A percentile compares a stretch with the other conserved stretches of the same genome.
These are phyloP conservation scores for Macrostomum cliftonense DNA, from an alignment of 2,888 invertebrate species.

Conservation along the genomic window DNA sequence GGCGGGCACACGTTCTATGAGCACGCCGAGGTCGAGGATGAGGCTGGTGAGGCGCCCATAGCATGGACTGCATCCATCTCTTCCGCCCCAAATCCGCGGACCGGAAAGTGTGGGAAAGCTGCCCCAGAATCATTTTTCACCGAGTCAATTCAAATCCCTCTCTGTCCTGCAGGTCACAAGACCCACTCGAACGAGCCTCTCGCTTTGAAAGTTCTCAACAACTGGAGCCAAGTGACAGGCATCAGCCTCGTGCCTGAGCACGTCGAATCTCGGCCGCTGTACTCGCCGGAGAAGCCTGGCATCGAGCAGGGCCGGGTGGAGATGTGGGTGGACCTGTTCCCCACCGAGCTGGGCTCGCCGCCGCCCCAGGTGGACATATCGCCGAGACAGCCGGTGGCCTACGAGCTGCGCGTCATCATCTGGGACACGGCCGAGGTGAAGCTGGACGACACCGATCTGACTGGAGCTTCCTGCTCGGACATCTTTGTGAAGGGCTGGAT, in stretches of 20 bases:
- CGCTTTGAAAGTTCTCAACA: conserved; percentile 37
- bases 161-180: conserved; percentile 12
- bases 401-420: conserved; percentile 66
- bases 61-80: background rate
- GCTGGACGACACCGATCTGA: conserved; percentile 64
- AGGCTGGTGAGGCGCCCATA: conserved; percentile 21
- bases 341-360: conserved; percentile 57
- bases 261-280: conserved; percentile 36
- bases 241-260: conserved; percentile 47
- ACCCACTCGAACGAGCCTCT: conserved; percentile 32
- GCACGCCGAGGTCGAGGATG: conserved; percentile 21
- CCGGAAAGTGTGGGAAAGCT: too few relatives aligned
- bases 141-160: too few relatives aligned
- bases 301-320: conserved; percentile 58
- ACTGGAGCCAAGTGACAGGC: conserved; percentile 53
- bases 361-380: conserved; percentile 55
- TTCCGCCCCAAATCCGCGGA: background rate
- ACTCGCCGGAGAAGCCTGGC: conserved; percentile 38
- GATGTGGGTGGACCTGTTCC: conserved; percentile 89
- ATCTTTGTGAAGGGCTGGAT: conserved; percentile 62
- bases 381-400: conserved; percentile 50
- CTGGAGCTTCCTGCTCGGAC: conserved; percentile 76
- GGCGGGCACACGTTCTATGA: conserved; percentile 31
- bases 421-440: conserved; percentile 88
- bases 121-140: too few relatives aligned